These are phyloP conservation scores for Formica aserva DNA, from an alignment of 2,888 invertebrate genomes.

Conservation along the genomic window DNA sequence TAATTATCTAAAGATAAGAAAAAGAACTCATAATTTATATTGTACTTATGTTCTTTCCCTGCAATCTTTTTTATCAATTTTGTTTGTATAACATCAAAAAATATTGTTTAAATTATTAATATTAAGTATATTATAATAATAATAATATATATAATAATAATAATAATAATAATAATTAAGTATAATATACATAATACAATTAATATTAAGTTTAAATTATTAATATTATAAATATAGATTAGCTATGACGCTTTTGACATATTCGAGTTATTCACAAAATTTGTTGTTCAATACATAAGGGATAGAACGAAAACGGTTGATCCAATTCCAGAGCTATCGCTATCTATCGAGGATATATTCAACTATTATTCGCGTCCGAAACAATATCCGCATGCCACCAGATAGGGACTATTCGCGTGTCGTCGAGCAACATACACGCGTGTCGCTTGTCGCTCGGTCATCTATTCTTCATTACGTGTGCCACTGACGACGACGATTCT, in stretches of 20 bases:
- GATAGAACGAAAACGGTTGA: background rate
- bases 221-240: background rate
- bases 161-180: too few species aligned
- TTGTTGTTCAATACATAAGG: background rate
- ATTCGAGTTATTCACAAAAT: background rate
- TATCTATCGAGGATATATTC: constrained; percentile 6
- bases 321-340: constrained; percentile 13
- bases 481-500: background rate
- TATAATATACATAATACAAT: too few species aligned
- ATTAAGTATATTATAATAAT: background rate
- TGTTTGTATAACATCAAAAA: background rate
- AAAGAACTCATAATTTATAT: background rate
- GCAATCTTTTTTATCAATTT: background rate
- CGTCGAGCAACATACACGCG: background rate
- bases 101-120: background rate
- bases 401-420: background rate
- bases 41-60: background rate
- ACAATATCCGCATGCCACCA: constrained; percentile 28
- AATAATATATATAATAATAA: too few species aligned
- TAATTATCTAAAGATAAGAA: background rate
- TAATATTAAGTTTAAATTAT: background rate
- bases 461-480: background rate
- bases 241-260: background rate
- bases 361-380: background rate
- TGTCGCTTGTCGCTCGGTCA: background rate